Base-by-base conservation (phyloP, 2,113 vertebrate species). In the Ammodytes marinus region DNA sequence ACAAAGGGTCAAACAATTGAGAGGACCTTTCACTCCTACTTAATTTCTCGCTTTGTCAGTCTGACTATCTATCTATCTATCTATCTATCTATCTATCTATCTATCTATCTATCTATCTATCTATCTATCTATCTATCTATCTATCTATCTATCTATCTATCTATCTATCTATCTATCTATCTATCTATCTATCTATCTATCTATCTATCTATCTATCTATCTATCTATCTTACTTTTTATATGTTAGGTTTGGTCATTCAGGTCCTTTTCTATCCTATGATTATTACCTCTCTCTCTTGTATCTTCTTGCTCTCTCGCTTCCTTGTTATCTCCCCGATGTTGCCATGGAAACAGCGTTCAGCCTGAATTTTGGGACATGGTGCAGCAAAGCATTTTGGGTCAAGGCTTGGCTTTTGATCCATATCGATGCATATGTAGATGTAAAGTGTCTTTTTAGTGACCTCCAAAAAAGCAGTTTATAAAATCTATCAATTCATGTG, bases 261-360 rank as follows among this genome's bases (percentile, higher is more conserved):
- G 58, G 58, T 70, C 47, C 43, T 53, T 61, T 52, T 6, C 59
- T 6, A 46, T 65, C 46, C n/a, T 72, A 69, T 67, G 35, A 74
- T 73, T 42, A n/a, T 47, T 10, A 73, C 10, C 43, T 37, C 58
- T 49, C 27, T 52, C 10, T 19, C 11, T 54, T 53, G 27, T 61
- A 1, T 55, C 3, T 52, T 59, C 40, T 45, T 17, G 0, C 46
- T 52, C 19, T 57, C 49, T 74, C 60, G 59, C 71, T 79, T 39
- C 54, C 13, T 65, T 42, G n/a, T 54, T 42, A 39, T 66, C 74
- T 69, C 63, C 39, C 35, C 4, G 3, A 75, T 77, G 82, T 85
- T 89, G 82, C 82, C 83, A 83, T 43, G 65, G 88, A 83, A 86
- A 84, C 84, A 76, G 74, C 59, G 74, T 52, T 60, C 67, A 52